These are phyloP conservation scores for Paramuricea clavata DNA, from an alignment of 92 coral and sea anemone species.

Conservation along the genomic window DNA sequence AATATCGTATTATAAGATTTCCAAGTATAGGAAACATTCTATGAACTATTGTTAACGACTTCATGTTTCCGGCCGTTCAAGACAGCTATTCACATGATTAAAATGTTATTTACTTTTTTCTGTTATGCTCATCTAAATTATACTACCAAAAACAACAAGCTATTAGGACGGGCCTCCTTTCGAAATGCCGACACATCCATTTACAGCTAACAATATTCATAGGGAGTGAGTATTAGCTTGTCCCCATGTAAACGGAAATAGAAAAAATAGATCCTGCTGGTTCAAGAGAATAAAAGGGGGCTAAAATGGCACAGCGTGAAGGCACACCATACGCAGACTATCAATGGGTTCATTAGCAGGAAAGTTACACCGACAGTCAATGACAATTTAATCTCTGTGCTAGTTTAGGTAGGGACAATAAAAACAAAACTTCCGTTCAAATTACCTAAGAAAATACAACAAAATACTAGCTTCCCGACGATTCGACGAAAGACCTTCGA, in stretches of 20 bases:
- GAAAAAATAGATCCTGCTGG: not conserved
- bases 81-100: constrained; percentile 5
- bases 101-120: not conserved
- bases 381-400: too few relatives aligned
- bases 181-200: constrained; percentile 1
- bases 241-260: constrained; percentile 3
- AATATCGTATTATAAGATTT: too few relatives aligned
- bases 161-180: not conserved
- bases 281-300: not conserved
- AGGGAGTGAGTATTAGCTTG: not conserved
- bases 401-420: too few relatives aligned
- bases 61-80: not conserved
- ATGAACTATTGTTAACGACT: not conserved
- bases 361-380: not conserved
- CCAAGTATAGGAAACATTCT: not conserved
- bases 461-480: too few relatives aligned
- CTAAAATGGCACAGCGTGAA: not conserved
- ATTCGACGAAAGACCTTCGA: too few relatives aligned
- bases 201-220: not conserved
- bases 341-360: not conserved
- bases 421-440: too few relatives aligned
- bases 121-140: not conserved
- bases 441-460: too few relatives aligned
- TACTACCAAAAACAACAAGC: not conserved
- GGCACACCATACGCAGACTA: not conserved